Evolutionary conservation across 1,140 invertebrate species (phyloP).

Genomic region (Aphis gossypii): DNA sequence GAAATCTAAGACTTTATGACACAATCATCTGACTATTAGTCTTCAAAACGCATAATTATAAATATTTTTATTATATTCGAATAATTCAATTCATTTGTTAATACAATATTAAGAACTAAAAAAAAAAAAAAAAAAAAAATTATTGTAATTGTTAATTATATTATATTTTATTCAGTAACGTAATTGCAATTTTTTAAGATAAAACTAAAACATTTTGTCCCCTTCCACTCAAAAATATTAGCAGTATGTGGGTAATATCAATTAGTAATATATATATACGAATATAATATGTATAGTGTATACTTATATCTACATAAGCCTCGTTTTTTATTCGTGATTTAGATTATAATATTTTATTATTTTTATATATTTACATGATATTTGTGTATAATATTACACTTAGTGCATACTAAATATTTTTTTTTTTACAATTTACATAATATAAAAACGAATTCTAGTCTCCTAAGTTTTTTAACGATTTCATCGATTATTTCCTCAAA

Average conservation of each 20-base stretch:
- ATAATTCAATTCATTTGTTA: neutral
- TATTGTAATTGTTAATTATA: neutral
- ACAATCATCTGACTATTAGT: neutral
- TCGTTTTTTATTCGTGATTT: neutral
- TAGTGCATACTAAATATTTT: no score
- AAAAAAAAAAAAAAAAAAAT: neutral
- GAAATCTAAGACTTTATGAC: neutral
- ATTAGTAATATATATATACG: no score
- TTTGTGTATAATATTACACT: no score
- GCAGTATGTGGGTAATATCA: neutral
- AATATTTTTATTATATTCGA: neutral
- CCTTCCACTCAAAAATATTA: neutral
- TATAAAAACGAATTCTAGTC: no score
- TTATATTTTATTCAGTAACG: neutral
- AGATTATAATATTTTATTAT: neutral
- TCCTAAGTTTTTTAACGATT: no score
- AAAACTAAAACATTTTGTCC: neutral
- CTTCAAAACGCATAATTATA: neutral
- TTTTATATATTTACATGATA: no score
- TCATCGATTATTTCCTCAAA: no score
- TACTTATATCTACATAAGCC: neutral
- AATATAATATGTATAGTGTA: no score
- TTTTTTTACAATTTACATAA: no score
- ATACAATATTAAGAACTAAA: neutral
- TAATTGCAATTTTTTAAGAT: neutral